Evolutionary conservation across 2,113 vertebrate species (phyloP).

Genomic region (Todiramphus chloris): DNA sequence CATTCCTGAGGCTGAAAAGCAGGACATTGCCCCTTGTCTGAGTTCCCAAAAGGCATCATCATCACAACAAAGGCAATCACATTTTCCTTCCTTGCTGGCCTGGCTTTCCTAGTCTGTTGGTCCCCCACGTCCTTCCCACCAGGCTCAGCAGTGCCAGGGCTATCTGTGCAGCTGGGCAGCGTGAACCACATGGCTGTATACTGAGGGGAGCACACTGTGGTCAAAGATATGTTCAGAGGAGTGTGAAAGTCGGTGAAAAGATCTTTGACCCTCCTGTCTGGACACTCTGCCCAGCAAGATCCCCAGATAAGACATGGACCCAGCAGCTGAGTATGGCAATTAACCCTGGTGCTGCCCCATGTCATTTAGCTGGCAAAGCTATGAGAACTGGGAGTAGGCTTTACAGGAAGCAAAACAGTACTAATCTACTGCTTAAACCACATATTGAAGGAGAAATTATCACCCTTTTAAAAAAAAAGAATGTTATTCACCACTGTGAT

Average conservation of each 20-base stretch:
- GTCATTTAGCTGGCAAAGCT: background rate
- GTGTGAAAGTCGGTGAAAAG: background rate
- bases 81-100: background rate
- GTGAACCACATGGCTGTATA: accelerated
- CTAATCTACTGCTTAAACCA: background rate
- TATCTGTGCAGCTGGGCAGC: background rate
- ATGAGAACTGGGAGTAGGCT: background rate
- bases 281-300: background rate
- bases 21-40: background rate
- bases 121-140: background rate
- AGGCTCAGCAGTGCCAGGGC: background rate
- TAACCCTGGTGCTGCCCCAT: background rate
- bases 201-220: background rate
- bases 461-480: background rate
- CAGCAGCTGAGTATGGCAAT: background rate
- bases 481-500: background rate
- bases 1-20: background rate
- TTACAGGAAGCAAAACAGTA: background rate
- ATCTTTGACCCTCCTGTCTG: background rate
- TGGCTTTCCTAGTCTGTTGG: background rate
- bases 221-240: background rate
- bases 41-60: accelerated
- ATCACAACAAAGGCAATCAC: background rate
- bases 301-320: background rate
- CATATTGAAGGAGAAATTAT: background rate